phyloP scores from a whole-genome alignment of 1,140 invertebrate genomes.

The Macrobrachium nipponense region DNA sequence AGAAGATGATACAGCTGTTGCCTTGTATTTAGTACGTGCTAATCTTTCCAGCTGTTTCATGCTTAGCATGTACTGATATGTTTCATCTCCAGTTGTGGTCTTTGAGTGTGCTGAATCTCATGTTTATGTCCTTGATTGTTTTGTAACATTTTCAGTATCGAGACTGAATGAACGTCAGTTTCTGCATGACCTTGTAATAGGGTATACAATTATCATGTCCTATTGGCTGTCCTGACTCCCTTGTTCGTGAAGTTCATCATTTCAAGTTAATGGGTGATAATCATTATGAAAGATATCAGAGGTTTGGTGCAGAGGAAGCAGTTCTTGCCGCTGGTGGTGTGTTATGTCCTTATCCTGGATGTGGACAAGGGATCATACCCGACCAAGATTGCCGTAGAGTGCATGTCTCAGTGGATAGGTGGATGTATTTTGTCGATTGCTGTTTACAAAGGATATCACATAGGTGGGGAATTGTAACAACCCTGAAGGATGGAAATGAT shows the following conservation, averaged over 20 bases:
- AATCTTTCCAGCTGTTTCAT: slow-evolving; percentile 82
- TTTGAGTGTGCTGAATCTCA: slow-evolving; percentile 84
- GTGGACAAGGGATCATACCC: slow-evolving; percentile 85
- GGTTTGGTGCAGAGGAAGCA: slow-evolving; percentile 88
- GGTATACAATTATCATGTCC: slow-evolving; percentile 88
- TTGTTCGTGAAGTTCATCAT: slow-evolving; percentile 87
- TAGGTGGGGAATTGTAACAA: slow-evolving; percentile 80
- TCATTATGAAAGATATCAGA: slow-evolving; percentile 76
- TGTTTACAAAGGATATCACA: slow-evolving; percentile 85
- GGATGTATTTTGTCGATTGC: slow-evolving; percentile 84
- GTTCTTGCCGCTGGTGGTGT: slow-evolving; percentile 85
- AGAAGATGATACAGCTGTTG: slow-evolving; percentile 79
- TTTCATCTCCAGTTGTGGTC: slow-evolving; percentile 79
- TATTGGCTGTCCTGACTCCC: slow-evolving; percentile 82
- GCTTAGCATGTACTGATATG: slow-evolving; percentile 84
- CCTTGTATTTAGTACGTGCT: slow-evolving; percentile 81
- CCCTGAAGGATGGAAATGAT: slow-evolving; percentile 67
- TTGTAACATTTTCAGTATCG: slow-evolving; percentile 79
- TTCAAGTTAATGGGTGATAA: slow-evolving; percentile 78
- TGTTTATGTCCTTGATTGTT: slow-evolving; percentile 86
- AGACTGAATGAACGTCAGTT: slow-evolving; percentile 83
- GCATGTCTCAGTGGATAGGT: slow-evolving; percentile 81
- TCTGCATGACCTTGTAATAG: slow-evolving; percentile 75
- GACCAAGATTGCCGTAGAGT: slow-evolving; percentile 81
- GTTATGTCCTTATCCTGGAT: slow-evolving; percentile 86